Percentiles rank a stretch among this genome's conserved stretches.
phyloP scores from a whole-genome alignment of 2,797 vertebrate genomes.

The Allobates femoralis region DNA sequence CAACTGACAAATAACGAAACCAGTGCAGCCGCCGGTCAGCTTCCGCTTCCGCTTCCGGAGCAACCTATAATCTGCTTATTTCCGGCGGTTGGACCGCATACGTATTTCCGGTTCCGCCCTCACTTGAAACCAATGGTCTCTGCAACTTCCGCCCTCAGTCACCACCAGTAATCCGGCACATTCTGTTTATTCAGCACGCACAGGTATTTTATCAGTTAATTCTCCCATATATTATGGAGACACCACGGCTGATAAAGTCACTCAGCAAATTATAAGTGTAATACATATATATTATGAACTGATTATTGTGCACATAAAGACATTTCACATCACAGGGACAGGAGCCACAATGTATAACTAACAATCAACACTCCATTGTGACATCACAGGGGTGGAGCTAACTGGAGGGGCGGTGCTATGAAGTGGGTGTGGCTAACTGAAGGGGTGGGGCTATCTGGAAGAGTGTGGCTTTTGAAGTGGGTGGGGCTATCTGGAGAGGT shows the following conservation, averaged over 20 bases:
- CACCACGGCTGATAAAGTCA: background rate
- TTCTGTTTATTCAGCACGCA: background rate
- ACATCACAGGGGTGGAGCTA: too few relatives aligned
- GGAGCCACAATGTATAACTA: too few relatives aligned
- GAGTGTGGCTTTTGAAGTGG: too few relatives aligned
- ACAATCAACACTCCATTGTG: too few relatives aligned
- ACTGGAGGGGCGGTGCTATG: too few relatives aligned
- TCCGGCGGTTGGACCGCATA: slow-evolving; percentile 31
- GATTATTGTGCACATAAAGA: too few relatives aligned
- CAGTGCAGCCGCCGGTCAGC: background rate
- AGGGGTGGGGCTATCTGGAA: too few relatives aligned
- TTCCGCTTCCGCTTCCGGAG: slow-evolving; percentile 49
- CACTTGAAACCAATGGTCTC: accelerated
- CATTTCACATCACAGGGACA: too few relatives aligned
- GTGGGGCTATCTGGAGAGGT: too few relatives aligned
- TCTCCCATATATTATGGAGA: background rate
- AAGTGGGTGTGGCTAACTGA: too few relatives aligned
- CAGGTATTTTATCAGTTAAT: background rate
- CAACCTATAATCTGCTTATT: background rate
- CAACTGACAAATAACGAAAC: background rate
- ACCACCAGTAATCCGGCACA: background rate
- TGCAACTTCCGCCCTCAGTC: slow-evolving; percentile 17
- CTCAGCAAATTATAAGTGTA: too few relatives aligned
- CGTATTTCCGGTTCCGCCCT: slow-evolving; percentile 25
- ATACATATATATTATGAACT: too few relatives aligned